Conservation (phyloP, 2,888 invertebrate genomes). For the Idaea dimidiata region DNA sequence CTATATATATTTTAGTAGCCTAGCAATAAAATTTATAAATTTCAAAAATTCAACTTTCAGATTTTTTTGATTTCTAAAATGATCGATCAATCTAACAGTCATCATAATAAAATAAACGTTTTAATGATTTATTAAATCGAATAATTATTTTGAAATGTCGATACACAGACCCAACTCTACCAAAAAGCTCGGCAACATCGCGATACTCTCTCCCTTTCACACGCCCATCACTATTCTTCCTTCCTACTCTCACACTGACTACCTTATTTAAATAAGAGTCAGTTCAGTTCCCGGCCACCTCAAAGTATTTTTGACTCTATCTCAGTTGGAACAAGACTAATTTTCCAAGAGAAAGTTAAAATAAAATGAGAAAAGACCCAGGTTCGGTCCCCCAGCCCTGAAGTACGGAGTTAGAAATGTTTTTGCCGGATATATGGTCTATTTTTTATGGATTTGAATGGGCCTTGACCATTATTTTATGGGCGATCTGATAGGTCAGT, state of each 20-base stretch:
- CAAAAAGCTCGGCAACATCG: constrained; percentile 67
- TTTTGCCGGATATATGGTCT: constrained; percentile 65
- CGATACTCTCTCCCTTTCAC: constrained; percentile 52
- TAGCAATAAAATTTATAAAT: too few species aligned
- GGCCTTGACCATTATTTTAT: constrained; percentile 38
- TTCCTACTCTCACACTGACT: constrained; percentile 65
- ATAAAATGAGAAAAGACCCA: constrained; percentile 62
- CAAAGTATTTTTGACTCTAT: constrained; percentile 47
- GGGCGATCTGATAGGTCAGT: constrained; percentile 6
- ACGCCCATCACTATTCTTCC: constrained; percentile 50
- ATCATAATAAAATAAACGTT: not conserved
- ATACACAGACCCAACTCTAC: constrained; percentile 49
- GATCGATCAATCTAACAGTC: too few species aligned
- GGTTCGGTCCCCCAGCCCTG: constrained; percentile 58
- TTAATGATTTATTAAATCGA: constrained; percentile 9
- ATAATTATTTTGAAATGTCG: constrained; percentile 31
- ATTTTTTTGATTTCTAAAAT: too few species aligned
- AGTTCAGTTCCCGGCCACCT: constrained; percentile 48
- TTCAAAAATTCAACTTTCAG: too few species aligned
- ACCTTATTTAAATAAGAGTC: constrained; percentile 79
- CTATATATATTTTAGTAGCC: too few species aligned
- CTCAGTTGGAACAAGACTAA: constrained; percentile 37
- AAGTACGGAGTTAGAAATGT: constrained; percentile 61
- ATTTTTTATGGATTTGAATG: constrained; percentile 51
- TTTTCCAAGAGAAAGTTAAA: constrained; percentile 17